Evolutionary conservation across 2,888 invertebrate genomes (phyloP).

Genomic region (Drosophila nr. perissopoda): DNA sequence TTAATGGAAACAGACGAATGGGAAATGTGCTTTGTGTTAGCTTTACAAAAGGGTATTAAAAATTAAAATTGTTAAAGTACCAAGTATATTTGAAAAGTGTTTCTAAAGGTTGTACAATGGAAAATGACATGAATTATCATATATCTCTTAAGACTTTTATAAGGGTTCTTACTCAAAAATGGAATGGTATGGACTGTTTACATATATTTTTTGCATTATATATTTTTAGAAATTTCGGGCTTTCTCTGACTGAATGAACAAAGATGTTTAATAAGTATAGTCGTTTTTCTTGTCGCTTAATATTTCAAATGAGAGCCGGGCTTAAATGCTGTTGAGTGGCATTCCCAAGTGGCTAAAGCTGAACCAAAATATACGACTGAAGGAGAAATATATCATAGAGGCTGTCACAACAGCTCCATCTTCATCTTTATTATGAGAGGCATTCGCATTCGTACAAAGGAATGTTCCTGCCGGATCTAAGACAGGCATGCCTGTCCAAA

Average conservation of each 20-base stretch:
- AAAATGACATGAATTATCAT: not conserved
- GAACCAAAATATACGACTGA: slow-evolving; percentile 40
- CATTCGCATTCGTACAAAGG: slow-evolving; percentile 32
- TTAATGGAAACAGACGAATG: not conserved
- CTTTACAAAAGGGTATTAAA: not conserved
- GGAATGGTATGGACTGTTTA: not conserved
- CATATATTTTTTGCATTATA: not conserved
- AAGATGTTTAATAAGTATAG: not conserved
- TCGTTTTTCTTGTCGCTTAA: not conserved
- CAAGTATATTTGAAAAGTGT: not conserved
- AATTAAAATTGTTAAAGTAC: not conserved
- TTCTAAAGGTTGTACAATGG: not conserved
- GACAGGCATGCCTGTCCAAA: slow-evolving; percentile 48
- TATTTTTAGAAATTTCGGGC: not conserved
- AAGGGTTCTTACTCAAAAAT: not conserved
- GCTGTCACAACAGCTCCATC: slow-evolving; percentile 50
- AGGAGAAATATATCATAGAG: slow-evolving; percentile 47
- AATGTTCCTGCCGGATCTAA: slow-evolving; percentile 40
- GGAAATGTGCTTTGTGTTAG: not conserved
- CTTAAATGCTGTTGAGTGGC: slow-evolving; percentile 19
- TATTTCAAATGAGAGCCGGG: slow-evolving; percentile 32
- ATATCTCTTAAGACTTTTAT: not conserved
- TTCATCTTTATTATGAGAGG: slow-evolving; percentile 40
- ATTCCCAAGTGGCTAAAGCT: slow-evolving; percentile 26
- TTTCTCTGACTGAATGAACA: not conserved